Evolutionary conservation across 2,113 vertebrate genomes (phyloP), one percentile per base, ranked within the genome.

Genomic region (Eudyptes chrysolophus): DNA sequence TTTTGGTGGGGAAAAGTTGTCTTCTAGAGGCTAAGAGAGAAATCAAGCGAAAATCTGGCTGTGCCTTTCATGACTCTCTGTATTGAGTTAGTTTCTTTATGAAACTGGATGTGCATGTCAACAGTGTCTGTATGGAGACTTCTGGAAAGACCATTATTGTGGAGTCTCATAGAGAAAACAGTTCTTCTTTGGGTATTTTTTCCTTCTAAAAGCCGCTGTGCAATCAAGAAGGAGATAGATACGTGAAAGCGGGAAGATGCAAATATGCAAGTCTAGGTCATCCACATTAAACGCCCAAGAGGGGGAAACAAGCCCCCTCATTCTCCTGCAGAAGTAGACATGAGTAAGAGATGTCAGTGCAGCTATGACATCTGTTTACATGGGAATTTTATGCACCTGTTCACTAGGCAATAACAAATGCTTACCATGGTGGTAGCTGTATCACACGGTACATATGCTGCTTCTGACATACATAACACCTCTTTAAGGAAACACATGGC

Each of bases 401-500:
- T 98, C 97, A 95, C 93, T 94, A 98, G 96, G 96, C 92, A 96
- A 95, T 96, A 95, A 97, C 92, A 95, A 97, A 97, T 96, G 95
- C 84, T 70, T 94, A 95, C 94, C 83, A 95, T 96, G 96, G 96
- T 97, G 93, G 97, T 97, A 97, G 95, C 97, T 96, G 94, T 82
- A 94, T 98, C 98, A 98, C 98, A 98, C 98, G 97, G 95, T 89
- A 49, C 98, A 96, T 98, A 98, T 98, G 98, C 97, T 96, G 94
- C 97, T 97, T 96, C 48, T 98, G 88, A 98, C 93, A 97, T 98
- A 98, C 97, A 98, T 98, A 98, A 97, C 98, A 98, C 98, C 97
- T 98, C 98, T 91, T 97, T 96, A 97, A 98, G 96, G 97, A 97
- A 98, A 98, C 98, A 98, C 98, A 98, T 97, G 98, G 97, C 96